Evolutionary conservation across 1,140 invertebrate species (phyloP).

Genomic region (Carposina sasakii): DNA sequence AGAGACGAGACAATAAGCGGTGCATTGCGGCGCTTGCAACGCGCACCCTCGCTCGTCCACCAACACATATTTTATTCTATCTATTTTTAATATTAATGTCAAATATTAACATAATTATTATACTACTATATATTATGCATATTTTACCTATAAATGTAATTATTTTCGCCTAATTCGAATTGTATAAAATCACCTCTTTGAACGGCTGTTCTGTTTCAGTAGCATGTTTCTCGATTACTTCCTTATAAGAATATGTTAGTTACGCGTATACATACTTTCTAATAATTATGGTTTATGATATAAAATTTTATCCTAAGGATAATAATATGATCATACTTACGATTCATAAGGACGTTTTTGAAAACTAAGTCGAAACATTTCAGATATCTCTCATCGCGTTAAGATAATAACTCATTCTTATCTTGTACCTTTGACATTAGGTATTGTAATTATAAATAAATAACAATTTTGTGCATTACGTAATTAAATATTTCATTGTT

Average conservation of each 20-base stretch:
- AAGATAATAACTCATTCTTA: constrained; percentile 71
- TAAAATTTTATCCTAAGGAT: constrained; percentile 72
- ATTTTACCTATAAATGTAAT: constrained; percentile 72
- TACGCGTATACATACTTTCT: constrained; percentile 69
- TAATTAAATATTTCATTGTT: constrained; percentile 71
- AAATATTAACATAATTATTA: constrained; percentile 71
- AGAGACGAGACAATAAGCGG: constrained; percentile 60
- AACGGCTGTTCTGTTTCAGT: constrained; percentile 63
- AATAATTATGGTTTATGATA: constrained; percentile 69
- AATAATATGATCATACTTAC: constrained; percentile 67
- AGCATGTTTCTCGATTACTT: constrained; percentile 67
- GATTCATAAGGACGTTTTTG: constrained; percentile 61
- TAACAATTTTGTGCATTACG: constrained; percentile 71
- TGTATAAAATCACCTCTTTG: constrained; percentile 70
- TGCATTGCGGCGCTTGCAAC: constrained; percentile 42
- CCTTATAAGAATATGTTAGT: constrained; percentile 70
- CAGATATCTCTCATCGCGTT: constrained; percentile 69
- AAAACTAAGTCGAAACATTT: constrained; percentile 66
- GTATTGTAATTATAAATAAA: constrained; percentile 72
- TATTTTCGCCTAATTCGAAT: constrained; percentile 71
- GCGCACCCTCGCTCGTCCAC: constrained; percentile 67
- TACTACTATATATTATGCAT: constrained; percentile 68
- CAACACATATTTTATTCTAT: constrained; percentile 71
- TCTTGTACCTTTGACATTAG: constrained; percentile 70
- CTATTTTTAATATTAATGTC: constrained; percentile 72